These are phyloP conservation scores for Andrena praecox DNA, from an alignment of 2,888 invertebrate species.

Conservation along the genomic window DNA sequence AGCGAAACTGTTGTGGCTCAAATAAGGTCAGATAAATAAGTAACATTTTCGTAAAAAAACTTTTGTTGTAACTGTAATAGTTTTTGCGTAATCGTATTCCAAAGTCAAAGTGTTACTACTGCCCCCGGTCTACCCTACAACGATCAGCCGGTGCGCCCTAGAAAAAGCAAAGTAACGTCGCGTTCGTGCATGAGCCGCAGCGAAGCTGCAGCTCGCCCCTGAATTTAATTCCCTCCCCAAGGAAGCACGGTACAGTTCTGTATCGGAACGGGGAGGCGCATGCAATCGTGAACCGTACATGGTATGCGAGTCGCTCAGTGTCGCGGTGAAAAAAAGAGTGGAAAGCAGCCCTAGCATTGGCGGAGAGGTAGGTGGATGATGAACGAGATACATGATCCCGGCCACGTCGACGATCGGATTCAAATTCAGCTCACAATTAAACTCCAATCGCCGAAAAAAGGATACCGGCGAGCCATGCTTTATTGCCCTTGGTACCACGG, in stretches of 20 bases:
- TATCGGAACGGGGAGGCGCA: slow-evolving; percentile 11
- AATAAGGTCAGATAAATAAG: too few species aligned
- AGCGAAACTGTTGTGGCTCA: too few species aligned
- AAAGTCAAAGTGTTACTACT: too few species aligned
- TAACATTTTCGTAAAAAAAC: too few species aligned
- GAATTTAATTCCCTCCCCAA: slow-evolving; percentile 17
- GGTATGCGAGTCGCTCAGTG: slow-evolving; percentile 15
- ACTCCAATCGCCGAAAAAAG: slow-evolving; percentile 54
- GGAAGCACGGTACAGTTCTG: slow-evolving; percentile 18
- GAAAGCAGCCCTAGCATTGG: slow-evolving; percentile 16
- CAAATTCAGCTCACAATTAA: slow-evolving; percentile 64
- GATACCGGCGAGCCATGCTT: slow-evolving; percentile 48
- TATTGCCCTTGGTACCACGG: slow-evolving; percentile 34
- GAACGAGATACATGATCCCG: slow-evolving; percentile 37
- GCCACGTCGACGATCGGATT: slow-evolving; percentile 49
- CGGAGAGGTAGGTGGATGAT: slow-evolving; percentile 24
- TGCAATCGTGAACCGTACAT: slow-evolving; percentile 40
- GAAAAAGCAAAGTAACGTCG: not conserved
- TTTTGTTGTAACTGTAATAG: too few species aligned
- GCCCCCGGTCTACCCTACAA: too few species aligned
- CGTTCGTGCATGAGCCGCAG: slow-evolving; percentile 14
- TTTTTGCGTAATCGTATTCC: too few species aligned
- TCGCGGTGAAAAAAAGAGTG: slow-evolving; percentile 39
- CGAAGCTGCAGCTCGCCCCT: not conserved
- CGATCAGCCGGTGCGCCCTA: too few species aligned